Base-by-base conservation (phyloP, 2,113 vertebrate species). In the Trinectes maculatus region DNA sequence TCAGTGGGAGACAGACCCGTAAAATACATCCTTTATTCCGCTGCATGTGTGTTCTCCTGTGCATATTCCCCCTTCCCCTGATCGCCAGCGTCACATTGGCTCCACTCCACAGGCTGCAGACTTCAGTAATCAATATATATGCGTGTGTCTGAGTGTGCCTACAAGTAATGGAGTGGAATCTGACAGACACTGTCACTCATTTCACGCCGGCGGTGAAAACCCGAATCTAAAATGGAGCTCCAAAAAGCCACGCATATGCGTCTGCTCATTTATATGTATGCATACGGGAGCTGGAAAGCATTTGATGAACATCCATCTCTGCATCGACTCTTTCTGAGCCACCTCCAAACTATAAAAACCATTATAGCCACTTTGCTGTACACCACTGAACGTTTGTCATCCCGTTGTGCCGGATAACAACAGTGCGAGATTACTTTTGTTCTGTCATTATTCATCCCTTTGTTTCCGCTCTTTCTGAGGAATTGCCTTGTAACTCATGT, bases 151-250 rank as follows among this genome's bases (percentile, higher is more conserved):
- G 71, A 26, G 69, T 58, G 66, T 40, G 67, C 21, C 2, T 8
- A 42, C 13, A 6, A 70, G 76, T 88, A 89, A 89, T 85, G 72
- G 81, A 67, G 69, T 74, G 62, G 82, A 86, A 77, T 89, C 61
- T 64, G 63, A 76, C 72, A 80, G 81, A 71, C 63, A 75, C 85
- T 85, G 87, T 82, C 83, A 82, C 79, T 85, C 83, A 88, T 87
- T 74, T 76, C 54, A 51, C 83, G 62, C 52, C 19, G 54, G 63
- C 34, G 54, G 26, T 34, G 7, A 74, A 89, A 87, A n/a, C n/a
- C 74, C 44, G 36, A 81, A 82, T 78, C 76, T 85, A 57, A 89
- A 85, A 87, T 75, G 58, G 48, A 65, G 73, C 26, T 29, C 64
- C 18, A 53, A 71, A 69, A 71, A 59, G 63, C 73, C 5, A 3